phyloP scores from a whole-genome alignment of 2,888 invertebrate species.

The Lasioglossum vierecki region DNA sequence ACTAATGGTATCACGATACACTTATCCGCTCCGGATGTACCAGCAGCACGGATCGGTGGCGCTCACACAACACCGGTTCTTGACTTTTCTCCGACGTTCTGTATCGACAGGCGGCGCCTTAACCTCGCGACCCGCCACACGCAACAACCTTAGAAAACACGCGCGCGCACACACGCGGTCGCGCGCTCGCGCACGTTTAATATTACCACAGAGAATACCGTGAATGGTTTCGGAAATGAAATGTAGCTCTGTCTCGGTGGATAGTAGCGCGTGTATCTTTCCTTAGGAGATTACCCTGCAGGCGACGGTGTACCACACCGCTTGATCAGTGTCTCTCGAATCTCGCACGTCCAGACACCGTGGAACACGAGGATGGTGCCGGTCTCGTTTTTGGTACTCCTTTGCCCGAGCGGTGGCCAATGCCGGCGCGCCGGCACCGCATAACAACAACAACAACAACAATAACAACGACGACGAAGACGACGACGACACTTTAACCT shows the following conservation, averaged over 20 bases:
- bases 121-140: constrained; percentile 65
- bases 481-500: constrained; percentile 67
- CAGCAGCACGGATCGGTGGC: constrained; percentile 36
- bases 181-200: background rate
- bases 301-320: constrained; percentile 13
- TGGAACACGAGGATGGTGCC: constrained; percentile 53
- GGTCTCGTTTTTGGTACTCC: constrained; percentile 63
- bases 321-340: constrained; percentile 42
- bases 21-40: constrained; percentile 26
- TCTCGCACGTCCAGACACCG: constrained; percentile 22
- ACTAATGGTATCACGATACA: constrained; percentile 56
- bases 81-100: constrained; percentile 57
- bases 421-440: constrained; percentile 75
- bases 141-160: constrained; percentile 7
- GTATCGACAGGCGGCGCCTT: constrained; percentile 65
- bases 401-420: constrained; percentile 73
- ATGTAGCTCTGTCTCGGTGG: background rate
- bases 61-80: constrained; percentile 64
- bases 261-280: background rate
- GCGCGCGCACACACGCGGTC: constrained; percentile 10
- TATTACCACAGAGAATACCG: background rate
- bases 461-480: constrained; percentile 53
- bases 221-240: background rate
- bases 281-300: constrained; percentile 5
- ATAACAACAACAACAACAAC: constrained; percentile 59